Evolutionary conservation across 1,140 invertebrate genomes (phyloP).

Genomic region (Polypedilum vanderplanki): DNA sequence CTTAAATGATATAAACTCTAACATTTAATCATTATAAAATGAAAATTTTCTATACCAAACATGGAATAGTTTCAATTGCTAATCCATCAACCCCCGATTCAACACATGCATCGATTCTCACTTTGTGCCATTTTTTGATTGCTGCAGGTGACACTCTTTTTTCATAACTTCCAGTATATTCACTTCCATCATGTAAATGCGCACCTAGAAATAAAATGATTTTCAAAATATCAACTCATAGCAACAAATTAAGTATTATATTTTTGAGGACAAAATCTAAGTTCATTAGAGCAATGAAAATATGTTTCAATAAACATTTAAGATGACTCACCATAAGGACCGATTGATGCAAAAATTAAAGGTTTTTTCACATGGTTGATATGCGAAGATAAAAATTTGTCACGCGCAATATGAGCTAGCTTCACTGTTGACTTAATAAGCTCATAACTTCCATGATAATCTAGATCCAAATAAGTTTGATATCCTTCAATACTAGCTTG

Average conservation of each 20-base stretch:
- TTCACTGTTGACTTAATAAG: slow-evolving; percentile 63
- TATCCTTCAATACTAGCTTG: slow-evolving; percentile 78
- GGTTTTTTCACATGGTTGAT: slow-evolving; percentile 39
- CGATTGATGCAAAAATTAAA: slow-evolving; percentile 73
- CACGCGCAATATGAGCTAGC: slow-evolving; percentile 48
- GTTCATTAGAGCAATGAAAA: background rate
- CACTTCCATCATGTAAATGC: slow-evolving; percentile 76
- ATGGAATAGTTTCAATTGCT: slow-evolving; percentile 85
- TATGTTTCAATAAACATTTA: background rate
- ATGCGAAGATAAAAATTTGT: slow-evolving; percentile 35
- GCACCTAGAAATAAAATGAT: slow-evolving; percentile 58
- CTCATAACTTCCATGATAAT: slow-evolving; percentile 53
- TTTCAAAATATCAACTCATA: slow-evolving; percentile 38
- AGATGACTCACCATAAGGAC: slow-evolving; percentile 57
- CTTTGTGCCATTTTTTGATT: slow-evolving; percentile 73
- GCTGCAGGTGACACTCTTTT: slow-evolving; percentile 55
- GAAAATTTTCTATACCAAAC: slow-evolving; percentile 42
- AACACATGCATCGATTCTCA: slow-evolving; percentile 65
- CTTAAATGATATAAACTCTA: slow-evolving; percentile 31
- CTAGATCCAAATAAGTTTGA: slow-evolving; percentile 57
- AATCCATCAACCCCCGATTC: slow-evolving; percentile 72
- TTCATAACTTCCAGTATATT: slow-evolving; percentile 80
- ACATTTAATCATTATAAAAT: background rate
- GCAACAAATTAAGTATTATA: background rate
- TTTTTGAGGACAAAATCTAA: background rate